Percentiles rank a stretch among this genome's conserved stretches.
Conservation (phyloP, 2,888 invertebrate species). For the Monoplex corrugatus region DNA sequence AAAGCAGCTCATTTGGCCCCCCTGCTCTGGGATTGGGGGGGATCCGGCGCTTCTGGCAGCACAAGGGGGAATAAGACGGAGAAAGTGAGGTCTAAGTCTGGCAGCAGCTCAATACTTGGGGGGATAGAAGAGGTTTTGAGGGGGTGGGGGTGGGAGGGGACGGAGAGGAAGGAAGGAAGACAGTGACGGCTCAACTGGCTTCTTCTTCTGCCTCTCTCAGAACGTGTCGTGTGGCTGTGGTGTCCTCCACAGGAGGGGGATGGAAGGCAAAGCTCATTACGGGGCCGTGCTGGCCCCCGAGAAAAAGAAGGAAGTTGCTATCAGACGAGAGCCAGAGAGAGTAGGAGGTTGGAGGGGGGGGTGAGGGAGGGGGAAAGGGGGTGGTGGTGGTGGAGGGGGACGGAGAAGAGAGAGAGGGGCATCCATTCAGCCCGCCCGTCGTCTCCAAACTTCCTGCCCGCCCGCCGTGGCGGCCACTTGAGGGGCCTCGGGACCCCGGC, state of each 20-base stretch:
- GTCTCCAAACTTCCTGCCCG: slow-evolving; percentile 39
- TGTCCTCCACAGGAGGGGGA: background rate
- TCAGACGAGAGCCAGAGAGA: background rate
- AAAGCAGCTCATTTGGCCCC: too few species aligned
- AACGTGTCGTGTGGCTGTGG: too few species aligned
- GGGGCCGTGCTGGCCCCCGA: background rate
- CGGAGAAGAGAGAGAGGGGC: background rate
- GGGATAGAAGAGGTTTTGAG: too few species aligned
- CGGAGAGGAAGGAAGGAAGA: too few species aligned
- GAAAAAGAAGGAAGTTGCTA: slow-evolving; percentile 29
- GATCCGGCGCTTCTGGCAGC: too few species aligned
- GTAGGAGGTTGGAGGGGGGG: background rate
- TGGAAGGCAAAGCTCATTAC: slow-evolving; percentile 36
- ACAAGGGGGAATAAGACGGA: too few species aligned
- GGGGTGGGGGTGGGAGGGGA: too few species aligned
- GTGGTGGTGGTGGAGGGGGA: too few species aligned
- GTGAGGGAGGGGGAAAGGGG: background rate
- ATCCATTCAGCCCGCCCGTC: slow-evolving; percentile 39
- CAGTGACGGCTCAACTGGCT: background rate
- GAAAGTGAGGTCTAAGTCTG: too few species aligned
- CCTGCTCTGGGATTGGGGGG: too few species aligned
- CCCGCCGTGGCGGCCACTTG: slow-evolving; percentile 29
- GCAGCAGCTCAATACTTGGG: too few species aligned
- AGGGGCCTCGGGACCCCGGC: slow-evolving; percentile 13
- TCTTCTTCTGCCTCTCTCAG: background rate